Percentiles rank a stretch among this genome's conserved stretches.
phyloP scores from a whole-genome alignment of 1,140 invertebrate species.

The Nephila pilipes region DNA sequence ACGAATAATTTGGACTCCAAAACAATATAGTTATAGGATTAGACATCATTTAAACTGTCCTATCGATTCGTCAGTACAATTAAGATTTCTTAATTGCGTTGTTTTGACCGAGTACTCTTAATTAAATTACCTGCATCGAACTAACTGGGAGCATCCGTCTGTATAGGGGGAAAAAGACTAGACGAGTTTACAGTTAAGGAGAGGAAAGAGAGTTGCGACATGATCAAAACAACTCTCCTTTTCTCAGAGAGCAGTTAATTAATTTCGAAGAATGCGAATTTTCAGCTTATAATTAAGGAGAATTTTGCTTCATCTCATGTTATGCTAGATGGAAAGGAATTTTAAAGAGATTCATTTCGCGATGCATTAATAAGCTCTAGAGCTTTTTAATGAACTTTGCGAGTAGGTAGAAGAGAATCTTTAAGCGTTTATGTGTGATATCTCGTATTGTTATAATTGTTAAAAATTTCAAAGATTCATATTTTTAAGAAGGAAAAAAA shows the following conservation, averaged over 20 bases:
- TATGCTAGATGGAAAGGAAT: background rate
- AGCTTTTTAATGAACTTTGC: slow-evolving; percentile 50
- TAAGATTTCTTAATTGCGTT: slow-evolving; percentile 46
- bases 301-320: background rate
- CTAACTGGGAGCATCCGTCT: background rate
- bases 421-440: background rate
- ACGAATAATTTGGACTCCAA: too few relatives aligned
- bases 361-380: slow-evolving; percentile 38
- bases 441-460: too few relatives aligned
- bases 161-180: background rate
- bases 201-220: too few relatives aligned
- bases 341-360: background rate
- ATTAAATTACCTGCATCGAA: background rate
- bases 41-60: slow-evolving; percentile 4
- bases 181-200: too few relatives aligned
- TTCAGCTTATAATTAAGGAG: slow-evolving; percentile 52
- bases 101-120: slow-evolving; percentile 6
- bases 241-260: slow-evolving; percentile 32
- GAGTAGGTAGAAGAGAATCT: background rate
- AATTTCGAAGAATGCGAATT: slow-evolving; percentile 58
- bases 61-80: background rate
- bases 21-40: too few relatives aligned
- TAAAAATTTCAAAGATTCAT: too few relatives aligned
- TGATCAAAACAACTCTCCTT: background rate
- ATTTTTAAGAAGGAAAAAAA: too few relatives aligned